phyloP scores from a whole-genome alignment of 2,888 invertebrate species.

The Lasioglossum marginatum region DNA sequence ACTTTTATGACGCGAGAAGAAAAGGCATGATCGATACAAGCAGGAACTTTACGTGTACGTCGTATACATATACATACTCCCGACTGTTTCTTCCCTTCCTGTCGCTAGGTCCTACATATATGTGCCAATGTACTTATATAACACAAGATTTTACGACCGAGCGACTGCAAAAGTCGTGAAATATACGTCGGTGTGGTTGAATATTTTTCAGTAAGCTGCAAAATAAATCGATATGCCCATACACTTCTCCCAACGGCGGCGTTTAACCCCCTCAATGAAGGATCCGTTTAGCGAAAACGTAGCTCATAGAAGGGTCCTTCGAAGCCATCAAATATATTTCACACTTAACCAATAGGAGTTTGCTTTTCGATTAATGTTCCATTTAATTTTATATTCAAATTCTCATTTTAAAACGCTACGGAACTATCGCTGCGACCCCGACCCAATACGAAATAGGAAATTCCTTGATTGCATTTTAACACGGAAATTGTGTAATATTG shows the following conservation, averaged over 20 bases:
- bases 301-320: background rate
- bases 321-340: background rate
- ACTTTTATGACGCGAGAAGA: conserved; percentile 29
- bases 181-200: conserved; percentile 2
- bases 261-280: background rate
- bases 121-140: conserved; percentile 1
- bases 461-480: background rate
- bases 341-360: background rate
- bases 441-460: background rate
- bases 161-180: conserved; percentile 14
- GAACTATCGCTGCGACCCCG: no score
- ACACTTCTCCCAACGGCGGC: background rate
- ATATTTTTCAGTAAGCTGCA: conserved; percentile 5
- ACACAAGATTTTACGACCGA: conserved; percentile 31
- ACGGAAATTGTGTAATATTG: background rate
- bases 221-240: conserved; percentile 16
- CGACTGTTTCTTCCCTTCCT: background rate
- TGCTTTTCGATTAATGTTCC: background rate
- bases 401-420: no score
- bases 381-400: no score
- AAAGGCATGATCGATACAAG: background rate
- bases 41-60: background rate
- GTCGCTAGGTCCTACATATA: background rate
- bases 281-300: background rate
- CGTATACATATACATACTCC: background rate